A percentile compares a stretch with the other conserved stretches of the same genome.
Conservation (phyloP, 2,797 vertebrate species). For the Labeo calbasu region DNA sequence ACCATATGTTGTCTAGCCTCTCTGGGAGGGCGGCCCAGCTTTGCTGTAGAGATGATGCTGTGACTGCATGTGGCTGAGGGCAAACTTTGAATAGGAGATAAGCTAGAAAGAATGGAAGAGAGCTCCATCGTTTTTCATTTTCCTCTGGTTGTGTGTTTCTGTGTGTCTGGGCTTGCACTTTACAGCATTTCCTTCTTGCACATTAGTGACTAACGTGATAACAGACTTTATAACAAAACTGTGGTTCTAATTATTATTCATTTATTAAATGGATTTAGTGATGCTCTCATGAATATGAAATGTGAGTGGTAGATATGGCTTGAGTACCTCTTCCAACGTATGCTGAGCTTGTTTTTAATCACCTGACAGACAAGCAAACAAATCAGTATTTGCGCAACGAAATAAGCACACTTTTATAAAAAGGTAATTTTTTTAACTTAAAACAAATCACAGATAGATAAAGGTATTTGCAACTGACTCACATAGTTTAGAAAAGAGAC, state of each 20-base stretch:
- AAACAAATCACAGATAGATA: background rate
- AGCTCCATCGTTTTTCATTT: background rate
- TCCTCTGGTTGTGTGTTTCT: background rate
- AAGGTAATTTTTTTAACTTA: background rate
- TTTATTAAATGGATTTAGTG: background rate
- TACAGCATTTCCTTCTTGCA: background rate
- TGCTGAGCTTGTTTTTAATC: background rate
- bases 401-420: background rate
- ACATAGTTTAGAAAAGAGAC: background rate
- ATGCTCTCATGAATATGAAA: background rate
- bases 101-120: slow-evolving; percentile 10
- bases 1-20: slow-evolving; percentile 84
- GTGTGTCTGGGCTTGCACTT: background rate
- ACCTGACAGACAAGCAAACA: background rate
- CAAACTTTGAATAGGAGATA: slow-evolving; percentile 29
- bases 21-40: slow-evolving; percentile 62
- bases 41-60: slow-evolving; percentile 57
- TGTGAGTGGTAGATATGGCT: background rate
- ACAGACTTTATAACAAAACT: background rate
- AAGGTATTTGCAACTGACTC: background rate
- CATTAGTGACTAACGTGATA: background rate
- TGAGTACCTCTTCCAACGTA: background rate
- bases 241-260: background rate
- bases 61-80: slow-evolving; percentile 44
- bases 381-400: background rate